Evolutionary conservation across 2,797 vertebrate genomes (phyloP).

Genomic region (Gallirallus australis): DNA sequence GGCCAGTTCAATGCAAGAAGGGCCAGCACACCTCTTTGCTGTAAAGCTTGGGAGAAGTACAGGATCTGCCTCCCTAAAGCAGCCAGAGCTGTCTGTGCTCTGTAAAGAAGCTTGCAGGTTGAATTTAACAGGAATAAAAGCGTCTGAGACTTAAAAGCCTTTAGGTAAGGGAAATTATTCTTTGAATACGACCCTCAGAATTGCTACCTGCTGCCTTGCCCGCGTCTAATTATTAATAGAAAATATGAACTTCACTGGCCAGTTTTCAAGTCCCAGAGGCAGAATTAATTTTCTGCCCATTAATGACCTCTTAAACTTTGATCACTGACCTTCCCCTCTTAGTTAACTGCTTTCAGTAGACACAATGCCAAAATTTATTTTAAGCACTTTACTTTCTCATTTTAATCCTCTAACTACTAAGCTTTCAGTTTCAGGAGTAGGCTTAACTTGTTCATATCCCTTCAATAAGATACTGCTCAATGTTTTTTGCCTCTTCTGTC

Average conservation of each 20-base stretch:
- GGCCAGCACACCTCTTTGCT: not conserved
- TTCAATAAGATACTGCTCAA: not conserved
- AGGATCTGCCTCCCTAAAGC: not conserved
- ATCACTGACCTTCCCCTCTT: not conserved
- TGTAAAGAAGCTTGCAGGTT: not conserved
- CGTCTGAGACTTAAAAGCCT: not conserved
- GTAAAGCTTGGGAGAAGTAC: not conserved
- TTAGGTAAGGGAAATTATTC: not conserved
- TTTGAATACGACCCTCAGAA: not conserved
- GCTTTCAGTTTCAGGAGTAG: not conserved
- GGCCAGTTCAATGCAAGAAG: not conserved
- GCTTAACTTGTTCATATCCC: not conserved
- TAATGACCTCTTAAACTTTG: not conserved
- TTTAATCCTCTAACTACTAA: not conserved
- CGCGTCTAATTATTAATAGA: not conserved
- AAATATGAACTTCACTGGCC: not conserved
- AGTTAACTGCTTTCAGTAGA: not conserved
- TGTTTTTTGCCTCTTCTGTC: not conserved
- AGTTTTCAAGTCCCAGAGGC: not conserved
- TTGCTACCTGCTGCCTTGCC: not conserved
- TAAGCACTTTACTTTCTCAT: not conserved
- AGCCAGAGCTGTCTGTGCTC: not conserved
- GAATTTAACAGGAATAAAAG: not conserved
- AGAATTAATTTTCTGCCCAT: not conserved
- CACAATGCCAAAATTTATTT: not conserved